Evolutionary conservation across 2,888 invertebrate species (phyloP).

Genomic region (Melinaea menophilus): DNA sequence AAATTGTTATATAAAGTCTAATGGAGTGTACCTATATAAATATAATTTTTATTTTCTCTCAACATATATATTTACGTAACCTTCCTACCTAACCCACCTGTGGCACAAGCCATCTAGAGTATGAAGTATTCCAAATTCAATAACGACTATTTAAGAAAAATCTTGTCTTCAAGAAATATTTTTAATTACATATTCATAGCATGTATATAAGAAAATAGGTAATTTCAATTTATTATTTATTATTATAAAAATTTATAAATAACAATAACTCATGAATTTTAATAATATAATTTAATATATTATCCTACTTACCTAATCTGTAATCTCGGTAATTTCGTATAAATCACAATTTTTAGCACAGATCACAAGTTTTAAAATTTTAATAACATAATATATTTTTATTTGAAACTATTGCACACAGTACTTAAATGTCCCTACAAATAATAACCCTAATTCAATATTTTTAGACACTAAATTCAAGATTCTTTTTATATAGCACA

Average conservation of each 20-base stretch:
- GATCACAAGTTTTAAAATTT: slow-evolving; percentile 1
- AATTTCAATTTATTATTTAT: too few species aligned
- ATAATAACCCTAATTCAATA: neutral
- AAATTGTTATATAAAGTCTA: too few species aligned
- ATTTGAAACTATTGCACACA: slow-evolving; percentile 1
- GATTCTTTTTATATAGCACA: neutral
- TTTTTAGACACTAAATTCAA: neutral
- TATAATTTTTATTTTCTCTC: too few species aligned
- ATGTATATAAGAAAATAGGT: too few species aligned
- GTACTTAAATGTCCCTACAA: neutral
- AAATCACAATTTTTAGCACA: slow-evolving; percentile 3
- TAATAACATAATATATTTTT: neutral
- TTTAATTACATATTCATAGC: too few species aligned
- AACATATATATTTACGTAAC: too few species aligned
- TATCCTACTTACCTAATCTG: neutral
- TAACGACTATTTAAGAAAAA: too few species aligned
- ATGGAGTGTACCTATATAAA: too few species aligned
- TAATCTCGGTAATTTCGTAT: neutral
- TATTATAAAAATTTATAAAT: neutral
- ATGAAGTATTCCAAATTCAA: too few species aligned
- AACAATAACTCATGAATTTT: neutral
- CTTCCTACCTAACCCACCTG: too few species aligned
- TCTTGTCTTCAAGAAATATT: too few species aligned
- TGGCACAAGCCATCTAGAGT: too few species aligned
- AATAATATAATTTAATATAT: neutral